Percentiles rank a stretch among this genome's conserved stretches.
Conservation (phyloP, 1,140 invertebrate genomes). For the Cotesia typhae region DNA sequence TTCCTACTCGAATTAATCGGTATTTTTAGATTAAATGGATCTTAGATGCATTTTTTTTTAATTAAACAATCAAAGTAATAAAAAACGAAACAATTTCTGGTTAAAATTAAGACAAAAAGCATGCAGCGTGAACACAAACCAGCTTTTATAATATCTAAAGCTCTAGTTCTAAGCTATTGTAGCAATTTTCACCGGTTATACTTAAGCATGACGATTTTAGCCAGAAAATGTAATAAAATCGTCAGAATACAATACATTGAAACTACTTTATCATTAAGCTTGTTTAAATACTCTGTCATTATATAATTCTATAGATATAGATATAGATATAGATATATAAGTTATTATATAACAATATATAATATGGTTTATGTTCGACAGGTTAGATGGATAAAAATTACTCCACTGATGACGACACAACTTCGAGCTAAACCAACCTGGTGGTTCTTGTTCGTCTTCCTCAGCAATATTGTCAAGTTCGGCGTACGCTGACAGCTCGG, state of each 20-base stretch:
- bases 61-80: neutral
- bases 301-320: neutral
- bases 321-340: too few relatives aligned
- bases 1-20: too few relatives aligned
- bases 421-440: slow-evolving; percentile 56
- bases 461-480: slow-evolving; percentile 68
- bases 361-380: slow-evolving; percentile 38
- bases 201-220: slow-evolving; percentile 15
- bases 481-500: slow-evolving; percentile 65
- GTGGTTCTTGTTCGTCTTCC: slow-evolving; percentile 64
- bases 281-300: too few relatives aligned
- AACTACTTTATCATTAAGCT: too few relatives aligned
- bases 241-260: slow-evolving; percentile 11
- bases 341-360: too few relatives aligned
- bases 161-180: neutral
- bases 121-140: slow-evolving; percentile 31
- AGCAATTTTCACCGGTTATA: neutral
- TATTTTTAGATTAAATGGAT: too few relatives aligned
- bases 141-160: slow-evolving; percentile 3
- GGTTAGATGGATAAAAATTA: slow-evolving; percentile 16
- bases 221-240: slow-evolving; percentile 28
- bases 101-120: slow-evolving; percentile 1
- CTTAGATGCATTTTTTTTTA: neutral
- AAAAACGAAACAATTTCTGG: neutral
- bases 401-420: slow-evolving; percentile 17